Evolutionary conservation across 2,113 vertebrate genomes (phyloP).

Genomic region (Anoplopoma fimbria): DNA sequence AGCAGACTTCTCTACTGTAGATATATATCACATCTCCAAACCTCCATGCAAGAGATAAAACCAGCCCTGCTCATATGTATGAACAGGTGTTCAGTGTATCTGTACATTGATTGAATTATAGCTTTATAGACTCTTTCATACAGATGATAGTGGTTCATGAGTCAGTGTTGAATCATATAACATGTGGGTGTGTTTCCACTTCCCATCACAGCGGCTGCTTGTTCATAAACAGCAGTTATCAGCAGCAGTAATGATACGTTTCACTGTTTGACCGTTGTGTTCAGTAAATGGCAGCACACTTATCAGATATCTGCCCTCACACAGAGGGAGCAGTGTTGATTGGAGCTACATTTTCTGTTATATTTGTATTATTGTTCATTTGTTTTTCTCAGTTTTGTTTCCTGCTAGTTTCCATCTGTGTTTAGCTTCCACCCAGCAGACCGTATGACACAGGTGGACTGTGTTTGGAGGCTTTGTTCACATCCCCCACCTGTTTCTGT

Average conservation of each 20-base stretch:
- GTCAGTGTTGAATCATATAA: background rate
- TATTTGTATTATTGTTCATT: background rate
- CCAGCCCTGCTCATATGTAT: background rate
- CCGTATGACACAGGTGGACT: slow-evolving; percentile 4
- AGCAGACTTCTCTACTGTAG: background rate
- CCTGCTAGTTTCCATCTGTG: slow-evolving; percentile 44
- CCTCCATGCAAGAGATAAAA: background rate
- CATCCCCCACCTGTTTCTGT: slow-evolving; percentile 14
- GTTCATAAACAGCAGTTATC: background rate
- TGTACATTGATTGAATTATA: background rate
- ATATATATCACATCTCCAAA: background rate
- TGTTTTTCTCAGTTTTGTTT: slow-evolving; percentile 15
- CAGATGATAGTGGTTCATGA: background rate
- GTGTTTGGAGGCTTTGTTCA: slow-evolving; percentile 34
- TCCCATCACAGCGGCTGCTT: background rate
- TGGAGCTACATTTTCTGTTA: background rate
- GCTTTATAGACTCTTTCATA: background rate
- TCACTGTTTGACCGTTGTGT: background rate
- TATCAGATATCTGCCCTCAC: background rate
- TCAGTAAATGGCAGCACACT: background rate
- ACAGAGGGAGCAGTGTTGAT: background rate
- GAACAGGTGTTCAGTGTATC: background rate
- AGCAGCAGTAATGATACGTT: background rate
- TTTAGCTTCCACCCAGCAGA: slow-evolving; percentile 18
- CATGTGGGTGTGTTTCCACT: background rate